Evolutionary conservation across 2,888 invertebrate species (phyloP), one percentile per base, ranked within the genome.

Genomic region (Harpagoxenus sublaevis): DNA sequence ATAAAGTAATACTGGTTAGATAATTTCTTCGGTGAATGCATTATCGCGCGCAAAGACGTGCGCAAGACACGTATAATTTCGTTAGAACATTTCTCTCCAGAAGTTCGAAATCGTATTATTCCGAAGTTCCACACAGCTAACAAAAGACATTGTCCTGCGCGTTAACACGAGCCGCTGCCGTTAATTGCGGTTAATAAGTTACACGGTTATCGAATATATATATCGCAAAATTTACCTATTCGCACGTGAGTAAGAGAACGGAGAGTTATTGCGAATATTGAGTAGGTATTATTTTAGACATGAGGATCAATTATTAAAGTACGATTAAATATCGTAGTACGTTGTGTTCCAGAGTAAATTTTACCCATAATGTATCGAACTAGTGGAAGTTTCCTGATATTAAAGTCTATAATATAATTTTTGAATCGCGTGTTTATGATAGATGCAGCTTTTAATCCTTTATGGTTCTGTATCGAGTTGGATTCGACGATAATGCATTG

Each of bases 31-130:
- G 77, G 77, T 48, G 63, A 70, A 42, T 79, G 57, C 51, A 75
- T 83, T 77, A 71, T 48, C 31, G 45, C 75, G 39, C 65, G 18
- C 51, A 48, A 71, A 63, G n/a, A 35, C 45, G 42, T 57, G 39
- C 55, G 82, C 68, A 75, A 73, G 51, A 65, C 71, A 35, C 35
- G 35, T 6, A 71, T 75, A 85, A 85, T 57, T 48, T 85, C 28
- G 39, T 85, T 85, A 65, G 51, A 35, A 73, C 68, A 65, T 63
- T 77, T 70, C 65, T 53, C 71, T 83, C 51, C 23, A 42, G 39
- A 81, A 83, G 71, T 83, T 85, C 42, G 77, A 75, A 85, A 83
- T 77, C 55, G 18, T 51, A 85, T 85, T 85, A 85, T 75, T 83
- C 71, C 63, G 10, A 70, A 75, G 75, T 83, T 85, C 71, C 62